Evolutionary conservation across 2,888 invertebrate genomes (phyloP).

Genomic region (Volucella inflata): DNA sequence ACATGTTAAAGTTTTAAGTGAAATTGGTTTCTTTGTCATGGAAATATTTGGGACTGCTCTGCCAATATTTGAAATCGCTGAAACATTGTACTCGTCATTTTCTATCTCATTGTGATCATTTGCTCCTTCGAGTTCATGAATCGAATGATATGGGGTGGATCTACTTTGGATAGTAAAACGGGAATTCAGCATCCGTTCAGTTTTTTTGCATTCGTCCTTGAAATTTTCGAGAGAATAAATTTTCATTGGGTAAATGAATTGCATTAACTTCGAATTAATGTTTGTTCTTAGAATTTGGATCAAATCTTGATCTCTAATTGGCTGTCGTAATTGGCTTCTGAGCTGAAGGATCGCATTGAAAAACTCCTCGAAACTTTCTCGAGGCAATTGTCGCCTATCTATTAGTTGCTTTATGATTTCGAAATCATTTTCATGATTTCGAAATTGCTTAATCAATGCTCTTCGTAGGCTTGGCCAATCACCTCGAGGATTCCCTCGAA

Average conservation of each 20-base stretch:
- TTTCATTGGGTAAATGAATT: conserved; percentile 23
- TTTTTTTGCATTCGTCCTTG: too few species aligned
- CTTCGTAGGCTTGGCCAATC: not conserved
- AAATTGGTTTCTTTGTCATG: not conserved
- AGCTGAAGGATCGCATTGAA: not conserved
- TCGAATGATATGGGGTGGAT: too few species aligned
- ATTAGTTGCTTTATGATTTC: conserved; percentile 30
- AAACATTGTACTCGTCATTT: not conserved
- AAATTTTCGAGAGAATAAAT: too few species aligned
- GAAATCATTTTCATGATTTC: too few species aligned
- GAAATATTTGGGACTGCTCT: too few species aligned
- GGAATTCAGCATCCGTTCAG: too few species aligned
- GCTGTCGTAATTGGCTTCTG: conserved; percentile 11
- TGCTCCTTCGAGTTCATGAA: too few species aligned
- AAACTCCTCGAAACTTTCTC: conserved; percentile 39
- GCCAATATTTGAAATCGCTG: not conserved
- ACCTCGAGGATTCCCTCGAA: conserved; percentile 1
- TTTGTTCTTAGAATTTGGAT: conserved; percentile 11
- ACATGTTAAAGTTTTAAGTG: not conserved
- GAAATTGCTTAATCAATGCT: conserved; percentile 10
- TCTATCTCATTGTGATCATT: too few species aligned
- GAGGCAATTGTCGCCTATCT: conserved; percentile 29
- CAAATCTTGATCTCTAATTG: conserved; percentile 21
- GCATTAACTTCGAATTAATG: not conserved
- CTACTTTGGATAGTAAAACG: too few species aligned